A percentile compares a stretch with the other conserved stretches of the same genome.
Conservation (phyloP, 2,113 vertebrate species). For the Mustela lutreola region DNA sequence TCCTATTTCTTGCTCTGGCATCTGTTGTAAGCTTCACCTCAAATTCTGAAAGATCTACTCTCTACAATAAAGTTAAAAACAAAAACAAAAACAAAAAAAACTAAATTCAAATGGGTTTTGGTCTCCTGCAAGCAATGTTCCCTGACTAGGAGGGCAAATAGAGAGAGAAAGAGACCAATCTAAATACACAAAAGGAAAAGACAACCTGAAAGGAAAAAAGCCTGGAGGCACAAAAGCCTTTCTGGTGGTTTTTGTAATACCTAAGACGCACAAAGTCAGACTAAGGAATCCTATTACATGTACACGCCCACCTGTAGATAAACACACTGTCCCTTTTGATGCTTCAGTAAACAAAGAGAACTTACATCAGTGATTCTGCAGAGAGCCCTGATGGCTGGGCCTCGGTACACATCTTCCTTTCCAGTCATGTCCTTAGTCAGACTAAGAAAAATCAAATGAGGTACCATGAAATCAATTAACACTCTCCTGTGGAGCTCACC, state of each 20-base stretch:
- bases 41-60: not conserved
- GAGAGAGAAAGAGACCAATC: not conserved
- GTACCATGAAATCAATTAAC: constrained; percentile 37
- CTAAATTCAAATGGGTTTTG: constrained; percentile 21
- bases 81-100: not conserved
- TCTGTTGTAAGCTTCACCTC: constrained; percentile 37
- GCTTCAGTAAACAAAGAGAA: constrained; percentile 43
- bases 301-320: not conserved
- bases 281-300: not conserved
- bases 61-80: not conserved
- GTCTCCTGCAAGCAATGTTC: not conserved
- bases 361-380: constrained; percentile 99
- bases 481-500: not conserved
- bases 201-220: not conserved
- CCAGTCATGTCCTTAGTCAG: constrained; percentile 99
- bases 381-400: constrained; percentile 97
- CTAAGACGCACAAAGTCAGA: not conserved
- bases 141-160: not conserved
- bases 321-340: not conserved
- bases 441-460: constrained; percentile 84
- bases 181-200: constrained; percentile 13
- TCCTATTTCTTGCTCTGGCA: not conserved
- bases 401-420: constrained; percentile 97
- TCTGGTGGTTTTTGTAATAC: not conserved
- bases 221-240: not conserved